Conservation (phyloP, 1,140 invertebrate genomes). For the Diorhabda elongata region DNA sequence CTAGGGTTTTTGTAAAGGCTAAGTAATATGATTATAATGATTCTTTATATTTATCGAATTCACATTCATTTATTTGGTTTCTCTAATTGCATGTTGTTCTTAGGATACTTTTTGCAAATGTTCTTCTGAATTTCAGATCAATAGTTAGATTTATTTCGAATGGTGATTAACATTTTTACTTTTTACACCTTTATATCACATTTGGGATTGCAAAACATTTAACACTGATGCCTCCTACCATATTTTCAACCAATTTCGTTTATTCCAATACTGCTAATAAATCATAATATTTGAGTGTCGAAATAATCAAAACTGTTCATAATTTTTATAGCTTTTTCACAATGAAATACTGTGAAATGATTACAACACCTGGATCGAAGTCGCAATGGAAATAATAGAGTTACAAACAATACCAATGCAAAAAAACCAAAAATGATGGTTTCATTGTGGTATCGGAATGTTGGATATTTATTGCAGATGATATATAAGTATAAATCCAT, state of each 20-base stretch:
- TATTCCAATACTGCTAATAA: not conserved
- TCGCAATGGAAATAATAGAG: not conserved
- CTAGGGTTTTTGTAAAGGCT: no score
- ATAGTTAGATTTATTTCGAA: no score
- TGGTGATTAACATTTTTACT: no score
- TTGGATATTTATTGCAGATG: not conserved
- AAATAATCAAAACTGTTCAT: conserved; percentile 1
- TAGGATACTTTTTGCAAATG: no score
- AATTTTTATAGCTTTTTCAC: conserved; percentile 3
- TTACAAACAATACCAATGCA: not conserved
- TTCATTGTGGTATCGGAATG: not conserved
- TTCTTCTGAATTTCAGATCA: no score
- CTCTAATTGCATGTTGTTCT: no score
- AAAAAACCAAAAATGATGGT: not conserved
- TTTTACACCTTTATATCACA: no score
- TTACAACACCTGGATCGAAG: conserved; percentile 1
- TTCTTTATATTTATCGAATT: no score
- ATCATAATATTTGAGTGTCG: not conserved
- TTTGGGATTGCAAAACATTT: not conserved
- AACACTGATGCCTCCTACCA: not conserved
- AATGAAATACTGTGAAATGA: conserved; percentile 1
- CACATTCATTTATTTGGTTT: no score
- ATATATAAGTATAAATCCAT: not conserved
- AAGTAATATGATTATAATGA: no score
- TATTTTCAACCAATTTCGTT: conserved; percentile 1